Percentiles rank a stretch among this genome's conserved stretches.
Conservation (phyloP, 2,888 invertebrate genomes). For the Agrotis puta region DNA sequence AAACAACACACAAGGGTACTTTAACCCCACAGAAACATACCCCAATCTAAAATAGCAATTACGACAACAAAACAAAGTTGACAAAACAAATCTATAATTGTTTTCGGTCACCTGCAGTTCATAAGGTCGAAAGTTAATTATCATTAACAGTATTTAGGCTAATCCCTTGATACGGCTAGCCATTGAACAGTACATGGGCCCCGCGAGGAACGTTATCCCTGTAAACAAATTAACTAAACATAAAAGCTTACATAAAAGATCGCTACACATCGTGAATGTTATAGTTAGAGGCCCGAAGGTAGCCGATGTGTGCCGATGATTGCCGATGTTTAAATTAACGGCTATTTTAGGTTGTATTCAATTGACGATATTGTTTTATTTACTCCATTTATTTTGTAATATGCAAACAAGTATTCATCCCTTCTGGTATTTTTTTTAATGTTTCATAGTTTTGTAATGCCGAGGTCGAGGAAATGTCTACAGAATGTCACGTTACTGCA, state of each 20-base stretch:
- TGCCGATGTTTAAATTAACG: slow-evolving; percentile 55
- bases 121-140: slow-evolving; percentile 55
- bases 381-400: too few species aligned
- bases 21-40: slow-evolving; percentile 32
- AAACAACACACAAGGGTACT: slow-evolving; percentile 51
- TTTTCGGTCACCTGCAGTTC: slow-evolving; percentile 45
- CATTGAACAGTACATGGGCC: slow-evolving; percentile 40
- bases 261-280: slow-evolving; percentile 53
- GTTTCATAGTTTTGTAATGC: too few species aligned
- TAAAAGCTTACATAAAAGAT: slow-evolving; percentile 63
- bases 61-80: slow-evolving; percentile 38
- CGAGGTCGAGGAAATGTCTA: too few species aligned
- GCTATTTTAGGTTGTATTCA: slow-evolving; percentile 6
- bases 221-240: slow-evolving; percentile 75
- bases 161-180: slow-evolving; percentile 44
- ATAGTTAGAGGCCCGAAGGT: slow-evolving; percentile 46
- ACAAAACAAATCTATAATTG: slow-evolving; percentile 56
- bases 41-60: slow-evolving; percentile 47
- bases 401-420: too few species aligned
- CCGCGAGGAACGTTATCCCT: slow-evolving; percentile 61
- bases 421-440: too few species aligned
- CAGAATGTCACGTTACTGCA: too few species aligned
- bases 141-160: slow-evolving; percentile 56
- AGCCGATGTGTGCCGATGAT: slow-evolving; percentile 45
- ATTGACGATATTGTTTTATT: slow-evolving; percentile 5